Evolutionary conservation across 2,113 vertebrate genomes (phyloP).

Genomic region (Elephas maximus): DNA sequence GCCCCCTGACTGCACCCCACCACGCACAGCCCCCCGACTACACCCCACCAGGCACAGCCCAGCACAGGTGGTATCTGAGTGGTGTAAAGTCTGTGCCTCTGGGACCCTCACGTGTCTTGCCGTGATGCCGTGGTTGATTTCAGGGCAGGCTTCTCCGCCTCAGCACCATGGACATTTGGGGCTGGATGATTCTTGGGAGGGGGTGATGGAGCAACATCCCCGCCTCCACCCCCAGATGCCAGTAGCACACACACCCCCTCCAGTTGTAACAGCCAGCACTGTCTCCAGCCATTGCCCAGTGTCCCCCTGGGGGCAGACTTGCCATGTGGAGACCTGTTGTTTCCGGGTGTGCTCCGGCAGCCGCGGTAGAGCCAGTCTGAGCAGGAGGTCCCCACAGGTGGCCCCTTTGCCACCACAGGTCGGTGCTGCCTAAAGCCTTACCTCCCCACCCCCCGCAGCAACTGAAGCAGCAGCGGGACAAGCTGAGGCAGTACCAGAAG

Average conservation of each 20-base stretch:
- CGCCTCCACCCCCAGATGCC: not conserved
- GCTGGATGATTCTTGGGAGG: not conserved
- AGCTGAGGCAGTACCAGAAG: constrained; percentile 95
- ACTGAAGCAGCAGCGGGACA: constrained; percentile 98
- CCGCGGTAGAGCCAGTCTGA: not conserved
- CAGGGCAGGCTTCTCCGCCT: not conserved
- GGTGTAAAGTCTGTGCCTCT: not conserved
- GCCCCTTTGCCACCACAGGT: not conserved
- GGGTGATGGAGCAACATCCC: not conserved
- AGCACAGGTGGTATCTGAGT: not conserved
- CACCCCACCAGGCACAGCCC: not conserved
- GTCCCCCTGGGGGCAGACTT: fast-evolving
- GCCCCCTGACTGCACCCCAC: too few species aligned
- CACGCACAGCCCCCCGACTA: too few species aligned
- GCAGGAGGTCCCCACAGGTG: not conserved
- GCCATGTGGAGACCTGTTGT: not conserved
- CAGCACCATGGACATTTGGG: fast-evolving
- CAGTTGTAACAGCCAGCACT: fast-evolving
- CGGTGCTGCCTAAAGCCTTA: too few species aligned
- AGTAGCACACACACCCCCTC: not conserved
- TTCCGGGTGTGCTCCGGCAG: not conserved
- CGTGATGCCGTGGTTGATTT: not conserved
- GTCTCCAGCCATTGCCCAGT: fast-evolving
- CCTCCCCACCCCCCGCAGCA: constrained; percentile 87
- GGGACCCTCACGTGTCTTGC: not conserved